Evolutionary conservation across 2,113 vertebrate species (phyloP).

Genomic region (Cnemophilus loriae): DNA sequence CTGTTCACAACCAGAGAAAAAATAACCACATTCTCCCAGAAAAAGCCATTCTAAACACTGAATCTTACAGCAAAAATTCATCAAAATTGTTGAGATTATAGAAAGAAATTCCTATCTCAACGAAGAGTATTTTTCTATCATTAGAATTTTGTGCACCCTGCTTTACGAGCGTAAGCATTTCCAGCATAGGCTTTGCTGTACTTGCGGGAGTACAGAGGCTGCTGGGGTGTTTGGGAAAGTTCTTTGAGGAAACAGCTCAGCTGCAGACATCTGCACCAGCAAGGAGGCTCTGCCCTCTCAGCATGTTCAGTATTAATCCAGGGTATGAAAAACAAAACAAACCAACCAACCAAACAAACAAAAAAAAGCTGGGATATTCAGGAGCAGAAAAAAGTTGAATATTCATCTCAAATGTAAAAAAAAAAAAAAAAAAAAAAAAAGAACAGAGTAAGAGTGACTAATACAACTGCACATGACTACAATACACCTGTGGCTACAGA

Average conservation of each 20-base stretch:
- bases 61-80: background rate
- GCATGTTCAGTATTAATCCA: background rate
- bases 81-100: background rate
- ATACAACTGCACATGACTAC: background rate
- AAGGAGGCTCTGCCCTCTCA: background rate
- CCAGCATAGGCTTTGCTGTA: background rate
- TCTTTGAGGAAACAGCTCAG: background rate
- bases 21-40: background rate
- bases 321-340: fast-evolving
- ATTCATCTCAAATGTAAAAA: background rate
- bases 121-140: background rate
- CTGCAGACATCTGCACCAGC: background rate
- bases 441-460: background rate
- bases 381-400: background rate
- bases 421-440: background rate
- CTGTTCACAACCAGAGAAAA: background rate
- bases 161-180: fast-evolving
- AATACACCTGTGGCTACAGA: background rate
- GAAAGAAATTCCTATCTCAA: background rate
- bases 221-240: background rate
- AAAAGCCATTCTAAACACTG: background rate
- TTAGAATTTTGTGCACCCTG: background rate
- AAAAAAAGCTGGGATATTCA: background rate
- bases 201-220: background rate
- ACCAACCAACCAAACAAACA: background rate